Base-by-base conservation (phyloP, 2,888 invertebrate species). In the Calliscelio sp. region DNA sequence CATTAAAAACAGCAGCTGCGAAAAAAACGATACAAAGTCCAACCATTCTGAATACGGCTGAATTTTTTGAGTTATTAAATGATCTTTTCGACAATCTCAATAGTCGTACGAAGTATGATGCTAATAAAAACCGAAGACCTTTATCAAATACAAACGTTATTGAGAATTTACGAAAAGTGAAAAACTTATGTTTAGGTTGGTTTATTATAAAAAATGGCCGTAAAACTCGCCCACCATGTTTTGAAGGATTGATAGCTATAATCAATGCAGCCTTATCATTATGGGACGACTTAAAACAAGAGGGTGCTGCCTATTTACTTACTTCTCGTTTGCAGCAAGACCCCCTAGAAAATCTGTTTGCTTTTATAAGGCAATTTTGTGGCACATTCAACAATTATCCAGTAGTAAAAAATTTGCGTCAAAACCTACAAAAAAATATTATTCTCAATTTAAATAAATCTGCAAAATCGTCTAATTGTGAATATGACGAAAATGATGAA, bases 301-400 rank as follows among this genome's bases (percentile, higher is more conserved):
- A 38, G 14, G 38, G 38, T 11, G 3, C 14, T 38, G 2, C 8
- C 5, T 59, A 20, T 59, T 20, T 59, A 20, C 38, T 59, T 11
- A 59, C 59, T 10, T 38, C 35, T 8, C 59, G 59, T 8, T 59
- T 59, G 14, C 59, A 59, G n/a, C 59, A 59, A 38, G 59, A 59
- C 38, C 35, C 38, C 1, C 16, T 59, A 7, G 59, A 59, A 59
- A 59, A 59, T 59, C 38, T 59, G 14, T 59, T 59, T 38, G 35
- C 59, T 10, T 38, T 59, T 35, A 6, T 59, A 3, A 3, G 59
- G 6, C 59, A 59, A 35, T 20, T 20, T 11, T 18, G 6, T 20
- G 38, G 59, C 1, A 20, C 24, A 4, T 59, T 38, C 14, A 22
- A 59, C n/a, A 10, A 22, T 2, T 38, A 38, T 24, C 59, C 59